Evolutionary conservation across 53 echinoderm and acorn worm species (phyloP), one percentile per base, ranked within the genome.

Genomic region (Holothuria scabra): DNA sequence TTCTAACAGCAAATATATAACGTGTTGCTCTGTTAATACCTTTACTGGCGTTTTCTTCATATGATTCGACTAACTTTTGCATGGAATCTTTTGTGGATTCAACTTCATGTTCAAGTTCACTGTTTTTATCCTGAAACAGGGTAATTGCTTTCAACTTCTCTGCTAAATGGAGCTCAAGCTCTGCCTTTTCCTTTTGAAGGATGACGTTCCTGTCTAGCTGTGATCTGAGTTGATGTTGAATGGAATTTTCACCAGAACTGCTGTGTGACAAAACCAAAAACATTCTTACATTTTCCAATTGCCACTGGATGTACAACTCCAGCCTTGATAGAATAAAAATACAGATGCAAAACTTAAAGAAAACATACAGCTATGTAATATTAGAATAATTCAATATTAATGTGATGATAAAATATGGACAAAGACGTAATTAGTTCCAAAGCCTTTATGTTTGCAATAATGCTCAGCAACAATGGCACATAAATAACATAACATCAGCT

Each of bases 101-200:
- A 57, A 91, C 55, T 5, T 91, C 87, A 11, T 72, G 76, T 49
- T 84, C 69, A 16, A 87, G 66, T 49, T 79, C 67, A 20, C 75
- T 32, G n/a, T 87, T 91, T 38, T 67, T 62, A 79, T 91, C 79
- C 35, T 60, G 66, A 25, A 80, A 59, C 28, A 67, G 46, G 25
- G 48, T 66, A 1, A 60, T 33, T 23, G 32, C 46, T 38, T 76
- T 61, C 28, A 91, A 31, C 81, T 87, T 84, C 34, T 87, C 87
- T 0, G 87, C 91, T 22, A 91, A 69, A 16, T 30, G 61, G n/a
- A 84, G 63, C 52, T 91, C 91, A 41, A 91, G 69, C 57, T 69
- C 87, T 18, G 81, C 84, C 56, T 91, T 87, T 25, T 91, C 87
- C 65, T 84, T 84, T 72, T 91, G 91, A 16, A 87, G 59, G 12